Evolutionary conservation across 2,113 vertebrate species (phyloP).

Genomic region (Eudorcas thomsonii): DNA sequence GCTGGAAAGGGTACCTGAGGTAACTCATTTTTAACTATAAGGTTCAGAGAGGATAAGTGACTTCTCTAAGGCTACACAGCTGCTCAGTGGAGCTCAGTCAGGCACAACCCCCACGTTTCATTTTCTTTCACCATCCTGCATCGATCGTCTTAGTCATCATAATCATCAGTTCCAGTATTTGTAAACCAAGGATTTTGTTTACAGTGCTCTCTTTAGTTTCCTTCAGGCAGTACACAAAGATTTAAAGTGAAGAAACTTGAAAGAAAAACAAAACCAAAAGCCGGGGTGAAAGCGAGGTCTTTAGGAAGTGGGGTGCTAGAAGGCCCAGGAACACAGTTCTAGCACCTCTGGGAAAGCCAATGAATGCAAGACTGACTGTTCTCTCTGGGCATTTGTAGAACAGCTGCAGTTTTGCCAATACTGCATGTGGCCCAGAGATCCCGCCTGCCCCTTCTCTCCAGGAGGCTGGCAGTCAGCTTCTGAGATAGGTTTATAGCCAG

Average conservation of each 20-base stretch:
- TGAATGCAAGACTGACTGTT: background rate
- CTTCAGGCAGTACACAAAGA: background rate
- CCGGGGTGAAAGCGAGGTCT: background rate
- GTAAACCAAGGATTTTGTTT: background rate
- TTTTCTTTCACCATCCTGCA: background rate
- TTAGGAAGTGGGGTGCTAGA: background rate
- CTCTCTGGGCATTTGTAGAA: background rate
- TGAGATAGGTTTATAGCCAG: background rate
- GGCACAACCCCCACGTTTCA: background rate
- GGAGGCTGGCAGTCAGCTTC: background rate
- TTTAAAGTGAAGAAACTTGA: background rate
- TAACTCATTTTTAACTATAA: background rate
- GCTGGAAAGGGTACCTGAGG: background rate
- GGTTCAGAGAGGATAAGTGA: background rate
- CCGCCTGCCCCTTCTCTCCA: background rate
- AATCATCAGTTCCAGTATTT: background rate
- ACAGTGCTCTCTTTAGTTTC: background rate
- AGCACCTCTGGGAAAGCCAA: background rate
- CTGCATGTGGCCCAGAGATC: background rate
- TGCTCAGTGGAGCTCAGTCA: background rate
- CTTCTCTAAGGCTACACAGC: background rate
- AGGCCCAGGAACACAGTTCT: background rate
- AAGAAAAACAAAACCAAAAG: background rate
- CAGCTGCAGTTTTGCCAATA: background rate
- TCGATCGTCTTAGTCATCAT: background rate